These are phyloP conservation scores for Zoanthus sansibaricus DNA, from an alignment of 92 coral and sea anemone genomes.

Conservation along the genomic window DNA sequence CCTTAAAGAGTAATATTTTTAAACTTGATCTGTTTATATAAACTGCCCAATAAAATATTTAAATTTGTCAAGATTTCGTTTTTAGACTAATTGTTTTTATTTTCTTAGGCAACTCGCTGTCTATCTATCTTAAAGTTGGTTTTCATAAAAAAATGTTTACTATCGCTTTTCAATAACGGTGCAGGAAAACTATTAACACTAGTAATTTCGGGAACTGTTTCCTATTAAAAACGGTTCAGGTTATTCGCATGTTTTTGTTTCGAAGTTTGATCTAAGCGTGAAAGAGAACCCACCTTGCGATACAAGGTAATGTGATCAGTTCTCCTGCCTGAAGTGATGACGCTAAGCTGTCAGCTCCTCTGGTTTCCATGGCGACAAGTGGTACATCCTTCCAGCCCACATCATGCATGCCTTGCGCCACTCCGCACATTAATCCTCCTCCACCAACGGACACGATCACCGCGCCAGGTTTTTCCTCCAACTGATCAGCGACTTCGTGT, in stretches of 20 bases:
- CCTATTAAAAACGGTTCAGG: neutral
- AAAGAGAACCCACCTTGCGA: conserved; percentile 72
- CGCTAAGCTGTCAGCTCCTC: conserved; percentile 88
- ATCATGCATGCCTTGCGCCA: conserved; percentile 84
- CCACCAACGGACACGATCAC: conserved; percentile 92
- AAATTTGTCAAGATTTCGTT: too few species aligned
- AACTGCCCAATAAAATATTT: too few species aligned
- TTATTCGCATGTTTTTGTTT: neutral
- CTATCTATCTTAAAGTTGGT: too few species aligned
- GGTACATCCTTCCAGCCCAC: conserved; percentile 99
- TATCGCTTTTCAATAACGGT: neutral
- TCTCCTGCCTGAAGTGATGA: conserved; percentile 81
- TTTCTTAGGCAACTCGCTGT: too few species aligned
- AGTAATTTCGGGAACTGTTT: neutral
- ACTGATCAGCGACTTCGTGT: conserved; percentile 81
- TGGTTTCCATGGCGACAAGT: conserved; percentile 97
- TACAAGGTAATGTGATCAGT: conserved; percentile 77
- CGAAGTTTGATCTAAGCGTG: neutral
- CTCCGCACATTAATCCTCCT: conserved; percentile 91
- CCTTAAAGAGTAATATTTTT: too few species aligned
- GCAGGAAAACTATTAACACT: too few species aligned
- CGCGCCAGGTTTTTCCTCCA: conserved; percentile 78
- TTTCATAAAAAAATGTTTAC: too few species aligned
- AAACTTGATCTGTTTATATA: too few species aligned
- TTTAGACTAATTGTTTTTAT: too few species aligned